Evolutionary conservation across 2,888 invertebrate genomes (phyloP), one percentile per base, ranked within the genome.

Genomic region (Xanthorhoe spadicearia): DNA sequence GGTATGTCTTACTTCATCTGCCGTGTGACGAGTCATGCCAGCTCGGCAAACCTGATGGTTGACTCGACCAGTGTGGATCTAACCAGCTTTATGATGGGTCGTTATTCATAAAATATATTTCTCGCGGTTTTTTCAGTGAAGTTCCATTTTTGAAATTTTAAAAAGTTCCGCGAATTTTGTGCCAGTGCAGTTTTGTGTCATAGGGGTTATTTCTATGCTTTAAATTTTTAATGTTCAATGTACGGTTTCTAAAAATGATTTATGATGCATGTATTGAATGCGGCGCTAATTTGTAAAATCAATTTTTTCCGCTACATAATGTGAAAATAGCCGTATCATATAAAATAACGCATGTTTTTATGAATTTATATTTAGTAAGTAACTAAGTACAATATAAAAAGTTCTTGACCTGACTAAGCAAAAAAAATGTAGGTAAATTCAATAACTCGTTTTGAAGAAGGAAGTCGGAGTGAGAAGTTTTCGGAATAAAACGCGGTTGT

Each of bases 51-150:
- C 23, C n/a, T 38, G 18, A 23, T 64, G 56, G 32, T 52, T 18
- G 60, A n/a, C 62, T 13, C 43, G 64, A 54, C 63, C 78, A 81
- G 81, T 81, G 68, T 74, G 66, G 57, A 61, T 68, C 72, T 69
- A 64, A 65, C 65, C 74, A 62, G 68, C 76, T 70, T 52, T 73
- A 75, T 74, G 80, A 73, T 68, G 73, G 69, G 76, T 71, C 76
- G 80, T 73, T 46, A 67, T 58, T 59, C 38, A 61, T 56, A 46
- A 38, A 57, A 48, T 17, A 32, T 48, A 35, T 58, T 59, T 61
- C 59, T 65, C 67, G 61, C 28, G 53, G 19, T 55, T 62, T 61
- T 43, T 13, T 55, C 17, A 46, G 35, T 52, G 52, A 61, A 51
- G n/a, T 61, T 50, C 13, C 19, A n/a, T 10, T 54, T 59, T 54